Evolutionary conservation across 2,888 invertebrate species (phyloP).

Genomic region (Tetanocera ferruginea): DNA sequence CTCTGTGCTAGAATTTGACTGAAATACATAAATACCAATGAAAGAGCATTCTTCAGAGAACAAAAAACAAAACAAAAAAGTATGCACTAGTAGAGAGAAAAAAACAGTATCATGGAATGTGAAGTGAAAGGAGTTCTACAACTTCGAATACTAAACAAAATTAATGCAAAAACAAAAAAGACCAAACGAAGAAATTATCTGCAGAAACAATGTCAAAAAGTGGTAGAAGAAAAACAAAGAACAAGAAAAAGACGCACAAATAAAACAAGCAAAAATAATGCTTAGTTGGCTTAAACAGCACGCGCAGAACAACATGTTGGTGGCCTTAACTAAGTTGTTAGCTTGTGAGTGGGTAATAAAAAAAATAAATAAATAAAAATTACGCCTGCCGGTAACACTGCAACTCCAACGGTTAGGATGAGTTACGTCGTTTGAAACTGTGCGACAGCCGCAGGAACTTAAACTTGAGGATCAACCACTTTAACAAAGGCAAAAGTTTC

Average conservation of each 20-base stretch:
- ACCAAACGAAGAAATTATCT: background rate
- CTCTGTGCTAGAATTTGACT: background rate
- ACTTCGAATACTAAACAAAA: slow-evolving; percentile 39
- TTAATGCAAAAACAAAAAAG: slow-evolving; percentile 10
- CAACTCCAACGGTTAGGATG: too few species aligned
- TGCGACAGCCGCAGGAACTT: too few species aligned
- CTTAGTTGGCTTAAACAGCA: too few species aligned
- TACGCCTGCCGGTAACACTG: background rate
- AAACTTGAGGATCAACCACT: too few species aligned
- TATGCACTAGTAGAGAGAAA: background rate
- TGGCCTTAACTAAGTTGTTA: slow-evolving; percentile 15
- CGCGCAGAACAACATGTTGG: background rate
- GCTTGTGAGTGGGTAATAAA: background rate
- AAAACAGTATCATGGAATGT: slow-evolving; percentile 52
- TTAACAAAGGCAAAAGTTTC: too few species aligned
- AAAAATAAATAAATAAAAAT: background rate
- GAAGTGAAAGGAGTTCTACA: slow-evolving; percentile 62
- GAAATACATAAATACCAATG: background rate
- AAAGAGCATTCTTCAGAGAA: background rate
- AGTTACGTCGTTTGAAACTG: too few species aligned
- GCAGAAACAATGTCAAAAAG: background rate
- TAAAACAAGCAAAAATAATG: background rate
- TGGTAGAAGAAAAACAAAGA: background rate
- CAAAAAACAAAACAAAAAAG: background rate
- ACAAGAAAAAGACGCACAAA: background rate